Evolutionary conservation across 2,888 invertebrate species (phyloP), one percentile per base, ranked within the genome.

Genomic region (Leptopilina syphax): DNA sequence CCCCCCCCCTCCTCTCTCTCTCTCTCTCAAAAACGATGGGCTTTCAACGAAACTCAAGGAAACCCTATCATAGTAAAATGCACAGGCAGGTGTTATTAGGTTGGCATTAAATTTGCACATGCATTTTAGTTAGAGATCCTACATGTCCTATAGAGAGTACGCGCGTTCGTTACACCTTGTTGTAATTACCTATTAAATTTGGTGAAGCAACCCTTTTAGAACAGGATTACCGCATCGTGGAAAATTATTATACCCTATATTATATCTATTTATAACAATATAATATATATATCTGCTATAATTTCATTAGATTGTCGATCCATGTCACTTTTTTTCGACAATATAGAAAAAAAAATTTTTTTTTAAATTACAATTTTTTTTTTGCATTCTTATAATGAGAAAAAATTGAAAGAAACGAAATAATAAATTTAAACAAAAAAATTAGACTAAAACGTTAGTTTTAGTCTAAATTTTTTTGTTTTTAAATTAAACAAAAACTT

Each of bases 181-280:
- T 82, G 81, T 86, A 85, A 86, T 85, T 83, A 84, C 83, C 81
- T 84, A 83, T 86, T 85, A 86, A 82, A 79, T 77, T 63, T 70
- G 77, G 77, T 78, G 79, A 73, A 65, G 80, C 84, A 77, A 83
- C 73, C 34, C 57, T 34, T 73, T 18, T 18, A 73, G 34, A n/a
- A 57, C n/a, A 18, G 34, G 34, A 73, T 57, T 73, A 73, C n/a
- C 41, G 63, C 63, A 34, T n/a, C 54, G 8, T 34, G 34, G 34
- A 57, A 57, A 73, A 73, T 73, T 57, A 57, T 54, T 54, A 13
- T 34, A 9, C n/a, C 57, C 34, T 8, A 41, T 57, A 41, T 57
- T 57, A 63, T 63, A 24, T 63, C 63, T 63, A 63, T 24, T 63
- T 63, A 24, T 9, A 44, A 44, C 50, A 63, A 63, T 34, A 34